These are phyloP conservation scores for Catocala nupta DNA, from an alignment of 2,888 invertebrate genomes.

Conservation along the genomic window DNA sequence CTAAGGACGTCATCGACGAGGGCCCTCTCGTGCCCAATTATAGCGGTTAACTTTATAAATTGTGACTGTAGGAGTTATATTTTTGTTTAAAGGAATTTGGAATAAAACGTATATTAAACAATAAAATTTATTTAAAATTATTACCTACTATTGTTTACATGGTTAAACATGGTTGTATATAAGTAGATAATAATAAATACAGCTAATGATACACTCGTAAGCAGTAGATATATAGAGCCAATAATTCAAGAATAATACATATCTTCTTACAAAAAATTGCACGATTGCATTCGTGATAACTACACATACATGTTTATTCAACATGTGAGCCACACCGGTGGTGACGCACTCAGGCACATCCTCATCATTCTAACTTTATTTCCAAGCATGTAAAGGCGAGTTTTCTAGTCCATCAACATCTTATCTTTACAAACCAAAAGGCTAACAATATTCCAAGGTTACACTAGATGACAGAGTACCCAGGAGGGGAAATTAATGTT, in stretches of 20 bases:
- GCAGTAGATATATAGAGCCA: constrained; percentile 15
- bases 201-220: constrained; percentile 19
- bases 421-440: too few species aligned
- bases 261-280: not conserved
- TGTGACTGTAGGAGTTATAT: constrained; percentile 9
- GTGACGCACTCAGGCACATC: too few species aligned
- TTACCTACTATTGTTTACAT: constrained; percentile 27
- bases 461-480: too few species aligned
- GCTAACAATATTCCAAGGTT: too few species aligned
- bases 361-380: too few species aligned
- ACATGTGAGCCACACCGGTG: too few species aligned
- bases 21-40: constrained; percentile 56
- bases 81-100: constrained; percentile 22
- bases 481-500: too few species aligned
- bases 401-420: too few species aligned
- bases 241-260: constrained; percentile 5
- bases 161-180: constrained; percentile 27
- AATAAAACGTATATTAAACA: constrained; percentile 37
- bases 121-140: constrained; percentile 34
- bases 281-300: not conserved
- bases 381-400: too few species aligned
- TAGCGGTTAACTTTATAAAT: constrained; percentile 37
- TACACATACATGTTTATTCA: not conserved
- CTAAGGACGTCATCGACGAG: constrained; percentile 52
- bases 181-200: constrained; percentile 26